Evolutionary conservation across 2,888 invertebrate genomes (phyloP).

Genomic region (Hydropsyche betteni): DNA sequence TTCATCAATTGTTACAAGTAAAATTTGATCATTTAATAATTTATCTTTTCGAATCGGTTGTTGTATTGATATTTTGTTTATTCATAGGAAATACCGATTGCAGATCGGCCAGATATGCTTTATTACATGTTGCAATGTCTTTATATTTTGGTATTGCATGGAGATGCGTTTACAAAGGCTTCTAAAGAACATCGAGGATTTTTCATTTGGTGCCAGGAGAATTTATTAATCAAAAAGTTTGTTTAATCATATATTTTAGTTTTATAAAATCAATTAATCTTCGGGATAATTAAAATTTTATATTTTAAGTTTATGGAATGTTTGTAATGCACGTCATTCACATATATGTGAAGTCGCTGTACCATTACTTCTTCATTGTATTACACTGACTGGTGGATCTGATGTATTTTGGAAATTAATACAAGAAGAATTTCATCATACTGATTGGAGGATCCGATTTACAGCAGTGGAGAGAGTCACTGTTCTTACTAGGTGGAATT

Average conservation of each 20-base stretch:
- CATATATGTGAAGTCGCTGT: constrained; percentile 94
- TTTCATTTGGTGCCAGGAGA: constrained; percentile 96
- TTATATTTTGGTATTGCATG: constrained; percentile 90
- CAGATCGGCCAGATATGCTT: constrained; percentile 89
- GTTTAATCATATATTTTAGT: constrained; percentile 52
- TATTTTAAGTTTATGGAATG: constrained; percentile 83
- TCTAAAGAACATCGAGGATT: constrained; percentile 90
- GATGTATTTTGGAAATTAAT: constrained; percentile 97
- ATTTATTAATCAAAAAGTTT: constrained; percentile 91
- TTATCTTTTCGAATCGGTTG: too few relatives aligned
- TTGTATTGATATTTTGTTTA: neutral
- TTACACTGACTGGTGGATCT: constrained; percentile 91
- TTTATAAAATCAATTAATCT: neutral
- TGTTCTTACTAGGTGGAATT: constrained; percentile 76
- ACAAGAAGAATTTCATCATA: constrained; percentile 91
- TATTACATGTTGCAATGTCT: constrained; percentile 93
- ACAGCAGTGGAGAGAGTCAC: constrained; percentile 95
- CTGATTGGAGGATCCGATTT: constrained; percentile 90
- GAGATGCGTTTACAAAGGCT: constrained; percentile 88
- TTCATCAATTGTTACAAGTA: constrained; percentile 88
- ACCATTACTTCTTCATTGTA: constrained; percentile 92
- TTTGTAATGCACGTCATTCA: constrained; percentile 90
- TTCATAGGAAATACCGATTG: constrained; percentile 77
- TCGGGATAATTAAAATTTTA: constrained; percentile 15
- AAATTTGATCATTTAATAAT: neutral